Evolutionary conservation across 2,797 vertebrate species (phyloP), one percentile per base, ranked within the genome.

Genomic region (Aulostomus chinensis): DNA sequence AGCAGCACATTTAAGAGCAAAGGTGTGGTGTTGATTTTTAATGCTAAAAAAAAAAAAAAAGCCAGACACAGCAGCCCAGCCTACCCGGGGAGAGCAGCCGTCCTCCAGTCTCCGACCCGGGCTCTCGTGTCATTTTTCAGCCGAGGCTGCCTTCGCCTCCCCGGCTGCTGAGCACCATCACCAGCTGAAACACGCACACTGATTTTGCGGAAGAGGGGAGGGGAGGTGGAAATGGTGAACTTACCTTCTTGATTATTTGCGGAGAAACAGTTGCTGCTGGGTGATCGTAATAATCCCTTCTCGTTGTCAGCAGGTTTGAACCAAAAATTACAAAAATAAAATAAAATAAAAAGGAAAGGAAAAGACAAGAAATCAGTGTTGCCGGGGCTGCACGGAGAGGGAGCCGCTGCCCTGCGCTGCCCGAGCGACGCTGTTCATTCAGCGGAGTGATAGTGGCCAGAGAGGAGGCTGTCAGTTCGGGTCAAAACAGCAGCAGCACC

Each of bases 401-500:
- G 56, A 78, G 72, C 58, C 52, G 67, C 29, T 33, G 65, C 35
- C 43, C 75, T 26, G 57, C 2, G 49, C 11, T 24, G 32, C 9
- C 25, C 21, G 58, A 2, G 18, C 35, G 48, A 39, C 69, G 48
- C 64, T 54, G 79, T 35, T 81, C 83, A 79, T 80, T 77, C 82
- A 80, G 77, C 66, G 58, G 79, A 79, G 16, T 73, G 81, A 46
- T 41, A 43, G 77, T 43, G 69, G 38, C 40, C 71, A 72, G 67
- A 10, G 56, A 54, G 59, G 63, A 58, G 40, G 36, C 75, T 57
- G 84, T 81, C 79, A 69, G 70, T 60, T 67, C 81, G 58, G 52
- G 81, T 70, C 49, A 37, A 78, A 68, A n/a, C n/a, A n/a, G n/a
- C 80, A 81, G 74, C 74, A 61, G 81, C 73, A 69, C 81, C 85